Evolutionary conservation across 2,888 invertebrate genomes (phyloP), one percentile per base, ranked within the genome.

Genomic region (Drosophila gaucha): DNA sequence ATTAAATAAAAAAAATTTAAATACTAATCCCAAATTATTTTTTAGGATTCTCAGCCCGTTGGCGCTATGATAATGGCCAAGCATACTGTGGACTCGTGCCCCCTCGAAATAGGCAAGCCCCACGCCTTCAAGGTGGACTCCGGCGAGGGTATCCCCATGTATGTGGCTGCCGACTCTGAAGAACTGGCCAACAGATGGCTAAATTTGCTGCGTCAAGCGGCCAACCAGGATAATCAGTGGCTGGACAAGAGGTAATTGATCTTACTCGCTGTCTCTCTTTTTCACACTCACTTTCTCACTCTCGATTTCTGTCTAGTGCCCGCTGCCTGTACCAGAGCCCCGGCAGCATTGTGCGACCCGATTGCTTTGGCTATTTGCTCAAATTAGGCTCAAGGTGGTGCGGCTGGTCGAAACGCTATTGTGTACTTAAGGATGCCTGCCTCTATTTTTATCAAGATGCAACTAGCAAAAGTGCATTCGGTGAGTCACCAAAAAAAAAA

Each of bases 381-480:
- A 98, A 98, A 92, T 93, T 98, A 72, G 95, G 96, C 50, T 96
- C 95, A 64, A 95, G 96, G 85, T 96, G 97, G 93, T 96, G 96
- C 89, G 95, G 96, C 18, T 98, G 98, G 98, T 96, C 96, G 67
- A 95, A 96, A 88, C 94, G 97, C 52, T 98, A 97, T 92, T 98
- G 98, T 93, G 96, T 99, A 31, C 94, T 98, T 43, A 98, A 98
- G 91, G 98, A 98, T 91, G 98, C 98, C 39, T 97, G 97, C 82
- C 94, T 98, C 22, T 98, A 97, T 92, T 97, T 98, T 92, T 98
- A 97, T 92, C 95, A 95, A 78, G 97, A 97, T 90, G 95, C 95
- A 3, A 96, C 95, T 90, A 96, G 97, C 84, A 96, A 96, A 90
- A 95, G 94, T 90, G 97, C 98, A 73, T 96, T 97, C 91, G 98